These are phyloP conservation scores for Synaphobranchus kaupii DNA, from an alignment of 2,797 vertebrate species.

Conservation along the genomic window DNA sequence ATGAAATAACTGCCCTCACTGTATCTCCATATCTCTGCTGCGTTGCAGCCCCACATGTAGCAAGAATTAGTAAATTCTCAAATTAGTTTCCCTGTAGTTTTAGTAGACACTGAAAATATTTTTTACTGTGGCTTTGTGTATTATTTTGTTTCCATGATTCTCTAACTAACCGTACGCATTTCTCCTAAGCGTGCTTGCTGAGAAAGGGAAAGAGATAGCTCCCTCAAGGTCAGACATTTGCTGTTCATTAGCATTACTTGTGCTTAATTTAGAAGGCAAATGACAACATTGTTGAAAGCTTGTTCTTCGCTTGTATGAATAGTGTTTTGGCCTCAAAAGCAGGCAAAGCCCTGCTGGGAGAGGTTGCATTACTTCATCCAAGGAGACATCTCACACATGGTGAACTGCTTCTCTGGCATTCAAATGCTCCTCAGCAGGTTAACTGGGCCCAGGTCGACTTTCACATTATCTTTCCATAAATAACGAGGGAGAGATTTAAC, in stretches of 20 bases:
- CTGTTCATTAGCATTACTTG: not conserved
- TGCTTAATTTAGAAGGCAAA: not conserved
- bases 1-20: not conserved
- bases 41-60: not conserved
- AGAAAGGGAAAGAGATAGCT: not conserved
- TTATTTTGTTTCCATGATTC: not conserved
- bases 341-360: not conserved
- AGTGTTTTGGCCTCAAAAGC: conserved; percentile 2
- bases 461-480: not conserved
- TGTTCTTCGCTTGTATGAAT: not conserved
- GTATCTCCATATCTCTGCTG: not conserved
- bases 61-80: not conserved
- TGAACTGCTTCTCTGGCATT: not conserved
- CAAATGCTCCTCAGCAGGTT: not conserved
- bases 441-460: not conserved
- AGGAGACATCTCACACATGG: not conserved
- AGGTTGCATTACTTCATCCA: conserved; percentile 2
- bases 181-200: not conserved
- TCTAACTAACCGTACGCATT: not conserved
- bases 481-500: not conserved
- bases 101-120: not conserved
- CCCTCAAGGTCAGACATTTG: not conserved
- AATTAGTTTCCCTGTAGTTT: not conserved
- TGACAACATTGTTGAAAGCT: not conserved
- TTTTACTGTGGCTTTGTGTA: not conserved